Evolutionary conservation across 2,888 invertebrate genomes (phyloP).

Genomic region (Sericinus montela): DNA sequence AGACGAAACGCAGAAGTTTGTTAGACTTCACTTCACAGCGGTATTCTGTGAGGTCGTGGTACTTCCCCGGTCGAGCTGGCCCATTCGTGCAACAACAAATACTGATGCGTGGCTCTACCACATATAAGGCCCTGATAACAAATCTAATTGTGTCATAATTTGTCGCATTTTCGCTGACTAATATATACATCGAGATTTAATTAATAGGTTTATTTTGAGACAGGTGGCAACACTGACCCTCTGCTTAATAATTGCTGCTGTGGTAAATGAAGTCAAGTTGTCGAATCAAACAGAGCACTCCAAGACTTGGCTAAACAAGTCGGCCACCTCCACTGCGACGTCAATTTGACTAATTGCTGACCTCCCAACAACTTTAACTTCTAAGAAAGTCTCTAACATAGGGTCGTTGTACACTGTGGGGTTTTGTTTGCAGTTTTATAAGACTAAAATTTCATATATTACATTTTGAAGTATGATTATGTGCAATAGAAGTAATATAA

Average conservation of each 20-base stretch:
- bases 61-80: too few species aligned
- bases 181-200: background rate
- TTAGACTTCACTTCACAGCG: too few species aligned
- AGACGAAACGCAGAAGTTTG: too few species aligned
- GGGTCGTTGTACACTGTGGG: slow-evolving; percentile 21
- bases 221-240: background rate
- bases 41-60: too few species aligned
- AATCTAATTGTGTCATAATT: too few species aligned
- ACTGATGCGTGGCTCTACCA: too few species aligned
- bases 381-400: slow-evolving; percentile 34
- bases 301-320: slow-evolving; percentile 33
- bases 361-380: slow-evolving; percentile 33
- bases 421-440: background rate
- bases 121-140: too few species aligned
- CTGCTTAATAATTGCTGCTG: background rate
- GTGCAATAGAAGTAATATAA: too few species aligned
- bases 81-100: too few species aligned
- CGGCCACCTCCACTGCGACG: slow-evolving; percentile 31
- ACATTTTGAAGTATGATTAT: too few species aligned
- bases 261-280: background rate
- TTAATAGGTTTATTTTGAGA: background rate
- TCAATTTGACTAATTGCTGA: slow-evolving; percentile 53
- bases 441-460: too few species aligned
- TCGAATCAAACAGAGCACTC: slow-evolving; percentile 3
- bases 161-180: too few species aligned